Base-by-base conservation (phyloP, 2,797 vertebrate genomes). In the Sylvia borin region DNA sequence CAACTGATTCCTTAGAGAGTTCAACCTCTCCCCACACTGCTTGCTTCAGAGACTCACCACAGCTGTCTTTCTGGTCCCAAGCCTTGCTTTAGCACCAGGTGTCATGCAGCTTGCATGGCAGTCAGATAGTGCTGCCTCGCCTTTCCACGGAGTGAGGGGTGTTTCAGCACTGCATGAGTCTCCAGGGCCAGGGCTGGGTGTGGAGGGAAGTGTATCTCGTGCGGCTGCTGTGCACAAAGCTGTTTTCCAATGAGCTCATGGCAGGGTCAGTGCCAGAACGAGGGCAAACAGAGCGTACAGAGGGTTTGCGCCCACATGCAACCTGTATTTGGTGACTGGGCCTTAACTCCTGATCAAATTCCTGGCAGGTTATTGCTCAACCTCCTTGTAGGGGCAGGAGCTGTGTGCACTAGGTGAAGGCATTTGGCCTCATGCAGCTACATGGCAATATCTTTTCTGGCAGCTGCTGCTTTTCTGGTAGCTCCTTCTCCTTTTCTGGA, bases 231-330 rank as follows among this genome's bases (percentile, higher is more conserved):
- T 25, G 50, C 67, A 88, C 32, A 50, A 68, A 92, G 91, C 77
- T 19, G 29, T 51, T 90, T 93, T 73, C 77, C 7, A 11, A 45
- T 94, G 84, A 94, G 83, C 90, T 96, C 94, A 96, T 7, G 25
- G 71, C 26, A 53, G 92, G 78, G 83, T 92, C 85, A 79, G 77
- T 0, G 85, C 95, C 93, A 92, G 83, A 88, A 91, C 25, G 0
- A 89, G 87, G 84, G 77, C 75, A 92, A 95, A 88, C 2, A 0
- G 71, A 93, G 81, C 71, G 0, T 90, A 66, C 77, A 88, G 48
- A 85, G 43, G 18, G 88, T 96, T 90, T 95, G 78, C 7, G 0
- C 77, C 93, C 87, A 93, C 94, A 75, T 72, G 47, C 85, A 88
- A 53, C 62, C 61, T 11, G 2, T 66, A 12, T 95, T 87, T 88